Evolutionary conservation across 2,113 vertebrate species (phyloP).

Genomic region (Spheniscus mendiculus): DNA sequence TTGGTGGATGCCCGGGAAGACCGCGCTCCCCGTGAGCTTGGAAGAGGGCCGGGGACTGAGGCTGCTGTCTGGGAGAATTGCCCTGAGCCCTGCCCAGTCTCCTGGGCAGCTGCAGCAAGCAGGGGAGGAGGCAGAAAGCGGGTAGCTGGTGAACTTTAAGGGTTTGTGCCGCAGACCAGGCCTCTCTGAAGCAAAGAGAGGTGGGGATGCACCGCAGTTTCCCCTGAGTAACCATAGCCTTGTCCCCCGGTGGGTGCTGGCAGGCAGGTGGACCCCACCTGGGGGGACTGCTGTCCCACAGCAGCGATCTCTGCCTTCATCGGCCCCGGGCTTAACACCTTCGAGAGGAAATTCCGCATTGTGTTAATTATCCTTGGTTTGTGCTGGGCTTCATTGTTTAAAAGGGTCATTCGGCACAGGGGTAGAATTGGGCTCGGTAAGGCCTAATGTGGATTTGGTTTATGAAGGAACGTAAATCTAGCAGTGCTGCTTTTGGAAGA

Average conservation of each 20-base stretch:
- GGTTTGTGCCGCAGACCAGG: neutral
- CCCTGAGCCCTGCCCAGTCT: neutral
- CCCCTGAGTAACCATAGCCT: neutral
- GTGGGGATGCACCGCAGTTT: neutral
- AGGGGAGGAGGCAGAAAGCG: neutral
- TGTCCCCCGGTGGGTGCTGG: accelerated
- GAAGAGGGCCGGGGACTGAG: neutral
- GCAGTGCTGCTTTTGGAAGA: neutral
- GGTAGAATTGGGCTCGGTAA: neutral
- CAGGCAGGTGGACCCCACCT: neutral
- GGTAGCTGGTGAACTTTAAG: neutral
- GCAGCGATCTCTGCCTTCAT: neutral
- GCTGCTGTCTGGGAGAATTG: neutral
- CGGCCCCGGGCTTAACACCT: neutral
- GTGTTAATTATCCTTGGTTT: neutral
- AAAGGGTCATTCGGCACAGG: neutral
- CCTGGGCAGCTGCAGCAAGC: neutral
- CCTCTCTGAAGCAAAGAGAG: neutral
- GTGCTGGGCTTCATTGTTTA: neutral
- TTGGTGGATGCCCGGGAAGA: neutral
- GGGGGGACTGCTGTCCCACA: neutral
- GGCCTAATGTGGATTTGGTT: neutral
- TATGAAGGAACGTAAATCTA: neutral
- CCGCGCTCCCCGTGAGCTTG: neutral
- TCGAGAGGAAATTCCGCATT: accelerated